These are phyloP conservation scores for Choristoneura rosaceana DNA, from an alignment of 2,888 invertebrate genomes.

Conservation along the genomic window DNA sequence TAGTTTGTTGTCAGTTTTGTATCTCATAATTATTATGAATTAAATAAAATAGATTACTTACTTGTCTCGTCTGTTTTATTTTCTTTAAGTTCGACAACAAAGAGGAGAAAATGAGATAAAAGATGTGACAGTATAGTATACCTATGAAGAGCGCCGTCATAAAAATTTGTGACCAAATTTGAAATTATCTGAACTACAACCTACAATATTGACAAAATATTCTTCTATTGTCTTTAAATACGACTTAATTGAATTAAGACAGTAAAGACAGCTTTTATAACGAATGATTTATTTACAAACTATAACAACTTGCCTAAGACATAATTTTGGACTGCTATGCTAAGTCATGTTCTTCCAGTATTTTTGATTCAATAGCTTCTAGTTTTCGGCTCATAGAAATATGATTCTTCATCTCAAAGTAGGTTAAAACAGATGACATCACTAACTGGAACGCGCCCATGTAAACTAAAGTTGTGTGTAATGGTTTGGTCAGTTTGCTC, in stretches of 20 bases:
- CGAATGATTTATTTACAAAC: conserved; percentile 28
- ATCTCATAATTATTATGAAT: conserved; percentile 63
- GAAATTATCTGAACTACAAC: too few relatives aligned
- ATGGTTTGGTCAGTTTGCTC: conserved; percentile 82
- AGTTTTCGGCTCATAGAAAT: conserved; percentile 71
- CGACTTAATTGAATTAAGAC: not conserved
- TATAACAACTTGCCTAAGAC: conserved; percentile 24
- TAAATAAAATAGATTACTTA: conserved; percentile 67
- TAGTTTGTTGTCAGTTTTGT: conserved; percentile 69
- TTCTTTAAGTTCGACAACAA: not conserved
- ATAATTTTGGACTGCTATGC: conserved; percentile 21
- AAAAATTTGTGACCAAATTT: too few relatives aligned
- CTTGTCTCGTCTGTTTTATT: conserved; percentile 40
- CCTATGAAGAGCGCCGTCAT: not conserved
- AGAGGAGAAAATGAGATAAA: too few relatives aligned
- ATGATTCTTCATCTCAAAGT: conserved; percentile 85
- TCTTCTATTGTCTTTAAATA: too few relatives aligned
- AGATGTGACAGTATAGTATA: too few relatives aligned
- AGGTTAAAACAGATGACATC: conserved; percentile 85
- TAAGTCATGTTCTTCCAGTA: conserved; percentile 49
- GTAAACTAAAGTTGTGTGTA: conserved; percentile 76
- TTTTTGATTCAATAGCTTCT: conserved; percentile 64
- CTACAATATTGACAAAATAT: too few relatives aligned
- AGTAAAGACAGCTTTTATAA: not conserved
- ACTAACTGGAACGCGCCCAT: conserved; percentile 82